Evolutionary conservation across 2,888 invertebrate genomes (phyloP).

Genomic region (Drosophila merina): DNA sequence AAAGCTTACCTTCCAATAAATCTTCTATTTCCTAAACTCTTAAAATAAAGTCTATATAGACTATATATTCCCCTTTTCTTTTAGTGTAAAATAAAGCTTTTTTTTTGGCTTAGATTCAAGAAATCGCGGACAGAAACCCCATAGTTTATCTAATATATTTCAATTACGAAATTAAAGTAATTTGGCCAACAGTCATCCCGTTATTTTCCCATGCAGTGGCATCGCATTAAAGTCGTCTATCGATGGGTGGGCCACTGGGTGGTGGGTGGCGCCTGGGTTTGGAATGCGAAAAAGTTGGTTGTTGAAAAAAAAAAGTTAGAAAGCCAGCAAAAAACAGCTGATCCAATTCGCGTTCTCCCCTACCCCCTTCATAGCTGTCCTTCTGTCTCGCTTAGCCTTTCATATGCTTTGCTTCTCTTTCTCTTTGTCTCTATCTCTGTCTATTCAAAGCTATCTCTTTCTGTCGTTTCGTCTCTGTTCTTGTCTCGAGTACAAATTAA

Average conservation of each 20-base stretch:
- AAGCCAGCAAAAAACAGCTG: slow-evolving; percentile 34
- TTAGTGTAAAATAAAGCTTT: not conserved
- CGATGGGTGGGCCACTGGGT: not conserved
- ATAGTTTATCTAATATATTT: not conserved
- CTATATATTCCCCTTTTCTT: not conserved
- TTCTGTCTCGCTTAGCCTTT: not conserved
- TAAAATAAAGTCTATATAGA: too few relatives aligned
- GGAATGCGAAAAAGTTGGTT: slow-evolving; percentile 2
- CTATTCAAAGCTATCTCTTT: slow-evolving; percentile 3
- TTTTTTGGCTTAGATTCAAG: not conserved
- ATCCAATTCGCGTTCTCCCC: slow-evolving; percentile 19
- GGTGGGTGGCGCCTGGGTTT: not conserved
- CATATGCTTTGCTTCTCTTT: not conserved
- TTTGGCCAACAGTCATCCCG: slow-evolving; percentile 31
- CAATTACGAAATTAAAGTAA: slow-evolving; percentile 1
- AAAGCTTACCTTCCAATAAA: too few relatives aligned
- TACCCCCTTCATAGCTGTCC: not conserved
- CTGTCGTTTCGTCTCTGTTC: slow-evolving; percentile 14
- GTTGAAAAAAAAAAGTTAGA: slow-evolving; percentile 12
- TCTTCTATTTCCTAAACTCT: too few relatives aligned
- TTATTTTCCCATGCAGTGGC: slow-evolving; percentile 3
- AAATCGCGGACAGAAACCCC: not conserved
- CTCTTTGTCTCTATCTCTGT: slow-evolving; percentile 3
- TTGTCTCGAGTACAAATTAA: slow-evolving; percentile 65
- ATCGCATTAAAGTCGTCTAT: slow-evolving; percentile 24